Conservation (phyloP, 2,797 vertebrate species). For the Danionella dracula region DNA sequence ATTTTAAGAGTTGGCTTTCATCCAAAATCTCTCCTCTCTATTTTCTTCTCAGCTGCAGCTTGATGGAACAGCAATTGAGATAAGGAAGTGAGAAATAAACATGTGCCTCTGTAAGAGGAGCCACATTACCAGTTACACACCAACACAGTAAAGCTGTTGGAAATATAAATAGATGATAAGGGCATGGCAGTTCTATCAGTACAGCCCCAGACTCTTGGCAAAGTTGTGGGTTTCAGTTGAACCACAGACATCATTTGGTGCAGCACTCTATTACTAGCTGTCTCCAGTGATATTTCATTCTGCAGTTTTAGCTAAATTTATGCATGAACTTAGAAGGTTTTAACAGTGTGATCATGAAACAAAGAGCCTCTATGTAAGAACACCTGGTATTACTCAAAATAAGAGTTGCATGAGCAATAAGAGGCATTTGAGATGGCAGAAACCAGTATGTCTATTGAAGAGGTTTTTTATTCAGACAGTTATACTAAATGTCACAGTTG, state of each 20-base stretch:
- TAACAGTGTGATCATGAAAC: constrained; percentile 23
- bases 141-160: constrained; percentile 54
- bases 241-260: not conserved
- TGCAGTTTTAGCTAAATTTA: constrained; percentile 4
- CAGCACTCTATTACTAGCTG: not conserved
- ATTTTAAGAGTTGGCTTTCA: not conserved
- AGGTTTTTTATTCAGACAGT: not conserved
- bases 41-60: constrained; percentile 23
- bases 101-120: constrained; percentile 33
- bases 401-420: constrained; percentile 49
- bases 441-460: not conserved
- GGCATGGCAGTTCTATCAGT: constrained; percentile 36
- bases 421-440: constrained; percentile 38
- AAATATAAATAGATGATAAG: constrained; percentile 63
- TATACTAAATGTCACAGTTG: constrained; percentile 49
- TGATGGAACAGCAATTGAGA: constrained; percentile 52
- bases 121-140: constrained; percentile 53
- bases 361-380: constrained; percentile 46
- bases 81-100: constrained; percentile 69
- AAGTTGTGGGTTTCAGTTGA: not conserved
- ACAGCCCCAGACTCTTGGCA: constrained; percentile 5
- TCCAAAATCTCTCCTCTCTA: not conserved
- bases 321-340: constrained; percentile 16
- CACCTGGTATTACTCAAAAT: constrained; percentile 52
- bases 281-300: not conserved